Percentiles rank a stretch among this genome's conserved stretches.
phyloP scores from a whole-genome alignment of 1,140 invertebrate species.

The Tetramorium alpestre region DNA sequence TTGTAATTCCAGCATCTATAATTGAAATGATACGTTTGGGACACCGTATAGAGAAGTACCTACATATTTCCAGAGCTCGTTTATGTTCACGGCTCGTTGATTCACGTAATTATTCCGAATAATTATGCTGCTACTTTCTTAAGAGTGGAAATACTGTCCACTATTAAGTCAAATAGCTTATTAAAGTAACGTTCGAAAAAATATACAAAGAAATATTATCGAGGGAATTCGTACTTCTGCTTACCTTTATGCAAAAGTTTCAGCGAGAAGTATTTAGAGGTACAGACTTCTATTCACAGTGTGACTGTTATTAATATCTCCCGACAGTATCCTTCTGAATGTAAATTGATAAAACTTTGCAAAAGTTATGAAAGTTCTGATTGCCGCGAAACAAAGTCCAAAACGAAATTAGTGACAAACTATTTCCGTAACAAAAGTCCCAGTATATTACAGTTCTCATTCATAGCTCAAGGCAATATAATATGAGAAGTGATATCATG shows the following conservation, averaged over 20 bases:
- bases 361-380: constrained; percentile 36
- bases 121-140: constrained; percentile 9
- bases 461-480: background rate
- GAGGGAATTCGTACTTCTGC: constrained; percentile 31
- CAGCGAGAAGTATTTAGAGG: constrained; percentile 44
- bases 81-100: constrained; percentile 35
- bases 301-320: constrained; percentile 34
- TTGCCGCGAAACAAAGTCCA: constrained; percentile 16
- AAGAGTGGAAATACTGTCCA: constrained; percentile 6
- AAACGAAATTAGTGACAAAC: constrained; percentile 43
- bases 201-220: background rate
- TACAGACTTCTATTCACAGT: constrained; percentile 12
- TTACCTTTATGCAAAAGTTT: constrained; percentile 53
- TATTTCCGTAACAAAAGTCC: constrained; percentile 16
- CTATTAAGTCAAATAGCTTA: background rate
- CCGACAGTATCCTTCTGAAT: constrained; percentile 42
- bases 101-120: constrained; percentile 28
- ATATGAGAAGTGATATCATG: background rate
- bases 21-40: background rate
- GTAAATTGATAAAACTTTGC: constrained; percentile 71
- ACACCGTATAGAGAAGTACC: background rate
- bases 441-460: constrained; percentile 1
- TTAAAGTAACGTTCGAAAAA: constrained; percentile 26
- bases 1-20: background rate
- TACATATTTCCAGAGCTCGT: background rate